Evolutionary conservation across 2,888 invertebrate species (phyloP), one percentile per base, ranked within the genome.

Genomic region (Eristalinus sepulchralis): DNA sequence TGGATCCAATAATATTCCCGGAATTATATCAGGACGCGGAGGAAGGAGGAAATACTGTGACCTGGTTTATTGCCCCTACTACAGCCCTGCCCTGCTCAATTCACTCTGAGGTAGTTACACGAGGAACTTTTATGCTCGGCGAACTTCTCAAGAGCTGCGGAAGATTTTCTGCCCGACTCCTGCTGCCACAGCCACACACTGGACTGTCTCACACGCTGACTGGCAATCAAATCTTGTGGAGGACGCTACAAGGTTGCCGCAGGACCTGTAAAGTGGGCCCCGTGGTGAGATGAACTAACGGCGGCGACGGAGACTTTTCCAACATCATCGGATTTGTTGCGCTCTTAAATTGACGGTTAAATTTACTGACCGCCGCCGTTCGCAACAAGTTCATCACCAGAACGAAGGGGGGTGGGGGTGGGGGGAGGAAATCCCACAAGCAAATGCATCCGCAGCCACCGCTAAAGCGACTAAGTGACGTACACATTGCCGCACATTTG

Each of bases 51-150:
- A 57, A 24, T 36, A 31, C 39, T 17, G 34, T 57, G 78, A 78
- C 70, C 67, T 55, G 67, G 59, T 72, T 80, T 62, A 72, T 72
- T 72, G 72, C 24, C 36, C 67, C 27, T 27, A 71, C 78, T 36
- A 55, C 47, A 17, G 31, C 17, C 47, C 17, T 27, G 27, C 2
- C 27, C 27, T 27, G 27, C 27, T 27, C 27, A 5, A 27, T 17
- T 47, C 47, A 17, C 47, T 47, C 24, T 17, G 63, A 59, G 59
- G 64, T 64, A 63, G 77, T 68, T 77, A 66, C 63, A 63, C 10
- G 27, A 55, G 67, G 20, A 80, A 67, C 72, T 67, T 67, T 72
- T 72, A 64, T 80, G 80, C 67, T 71, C 33, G 66, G 27, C 24
- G 22, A 57, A 78, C 34, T 36, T 63, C 78, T 78, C 36, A 64